Conservation (phyloP, 2,113 vertebrate genomes). For the Cervus canadensis region DNA sequence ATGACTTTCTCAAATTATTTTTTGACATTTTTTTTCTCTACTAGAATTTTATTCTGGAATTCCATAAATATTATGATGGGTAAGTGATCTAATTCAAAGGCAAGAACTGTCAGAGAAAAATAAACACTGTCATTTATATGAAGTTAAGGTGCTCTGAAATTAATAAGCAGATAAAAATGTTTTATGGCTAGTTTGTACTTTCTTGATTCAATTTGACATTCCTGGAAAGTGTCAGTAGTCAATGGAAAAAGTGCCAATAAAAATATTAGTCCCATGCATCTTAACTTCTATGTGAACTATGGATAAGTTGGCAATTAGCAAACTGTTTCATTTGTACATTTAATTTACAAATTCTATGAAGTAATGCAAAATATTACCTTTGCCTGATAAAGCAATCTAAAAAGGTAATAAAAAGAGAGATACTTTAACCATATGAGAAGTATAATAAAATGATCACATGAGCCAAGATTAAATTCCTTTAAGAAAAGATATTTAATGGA, state of each 20-base stretch:
- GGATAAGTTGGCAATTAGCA: not conserved
- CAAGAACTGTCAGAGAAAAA: conserved; percentile 5
- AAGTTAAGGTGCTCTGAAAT: conserved; percentile 1
- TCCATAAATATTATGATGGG: not conserved
- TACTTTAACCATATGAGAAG: not conserved
- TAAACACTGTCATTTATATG: not conserved
- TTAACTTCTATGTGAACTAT: not conserved
- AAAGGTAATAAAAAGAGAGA: not conserved
- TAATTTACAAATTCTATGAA: conserved; percentile 25
- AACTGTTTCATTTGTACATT: not conserved
- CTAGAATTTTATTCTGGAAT: conserved; percentile 14
- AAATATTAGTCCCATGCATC: not conserved
- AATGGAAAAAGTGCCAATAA: not conserved
- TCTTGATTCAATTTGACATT: conserved; percentile 31
- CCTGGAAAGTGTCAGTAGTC: not conserved
- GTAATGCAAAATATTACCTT: not conserved
- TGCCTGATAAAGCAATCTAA: not conserved
- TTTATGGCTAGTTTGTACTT: conserved; percentile 10
- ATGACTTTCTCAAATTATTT: conserved; percentile 4
- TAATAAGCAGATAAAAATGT: conserved; percentile 45
- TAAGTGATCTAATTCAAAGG: conserved; percentile 12
- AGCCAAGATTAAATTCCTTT: not conserved
- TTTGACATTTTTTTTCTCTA: not conserved
- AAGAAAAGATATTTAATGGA: not conserved
- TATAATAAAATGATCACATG: not conserved